Percentiles rank a stretch among this genome's conserved stretches.
Evolutionary conservation across 37 sponge, comb jelly and placozoan genomes (phyloP).

Genomic region (Oopsacas minuta): DNA sequence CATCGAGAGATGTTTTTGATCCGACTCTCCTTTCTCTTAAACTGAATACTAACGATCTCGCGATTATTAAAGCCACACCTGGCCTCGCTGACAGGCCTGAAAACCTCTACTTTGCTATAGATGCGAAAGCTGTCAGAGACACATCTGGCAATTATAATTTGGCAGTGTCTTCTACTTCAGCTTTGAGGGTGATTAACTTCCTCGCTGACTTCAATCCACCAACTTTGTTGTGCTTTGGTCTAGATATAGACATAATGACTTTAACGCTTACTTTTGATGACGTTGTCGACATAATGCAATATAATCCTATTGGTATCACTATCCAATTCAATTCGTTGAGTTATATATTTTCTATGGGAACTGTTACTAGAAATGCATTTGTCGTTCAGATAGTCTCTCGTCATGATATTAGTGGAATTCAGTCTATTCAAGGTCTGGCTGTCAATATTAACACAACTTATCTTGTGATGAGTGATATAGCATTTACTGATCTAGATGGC

Average conservation of each 20-base stretch:
- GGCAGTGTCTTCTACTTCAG: neutral
- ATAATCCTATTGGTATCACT: constrained; percentile 35
- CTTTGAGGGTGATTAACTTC: neutral
- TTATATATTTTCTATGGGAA: constrained; percentile 19
- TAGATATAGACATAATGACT: neutral
- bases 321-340: constrained; percentile 21
- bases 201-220: constrained; percentile 20
- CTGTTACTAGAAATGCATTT: constrained; percentile 29
- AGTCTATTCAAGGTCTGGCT: constrained; percentile 42
- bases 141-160: neutral
- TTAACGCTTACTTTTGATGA: constrained; percentile 28
- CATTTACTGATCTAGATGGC: constrained; percentile 24
- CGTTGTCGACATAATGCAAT: constrained; percentile 22
- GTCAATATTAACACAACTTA: constrained; percentile 43
- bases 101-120: neutral
- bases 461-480: constrained; percentile 16
- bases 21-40: neutral
- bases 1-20: neutral
- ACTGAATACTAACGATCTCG: neutral
- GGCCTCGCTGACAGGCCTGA: neutral
- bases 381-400: constrained; percentile 40
- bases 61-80: neutral
- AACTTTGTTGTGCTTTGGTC: neutral
- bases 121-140: neutral
- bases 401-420: constrained; percentile 30